phyloP scores from a whole-genome alignment of 2,888 invertebrate species.

The Perizoma flavofasciatum region DNA sequence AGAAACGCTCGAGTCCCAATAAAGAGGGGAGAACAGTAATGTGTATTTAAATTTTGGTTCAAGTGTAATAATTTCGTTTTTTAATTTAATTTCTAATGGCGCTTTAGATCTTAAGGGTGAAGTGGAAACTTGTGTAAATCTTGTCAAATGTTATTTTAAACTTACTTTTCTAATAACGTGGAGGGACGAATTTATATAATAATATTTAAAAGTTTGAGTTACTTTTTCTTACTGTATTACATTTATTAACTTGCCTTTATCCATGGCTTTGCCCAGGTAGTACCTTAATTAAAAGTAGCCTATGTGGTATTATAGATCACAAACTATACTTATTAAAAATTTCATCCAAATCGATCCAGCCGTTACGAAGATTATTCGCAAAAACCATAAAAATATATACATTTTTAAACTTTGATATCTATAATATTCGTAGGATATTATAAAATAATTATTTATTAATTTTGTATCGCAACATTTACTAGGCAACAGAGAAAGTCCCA shows the following conservation, averaged over 20 bases:
- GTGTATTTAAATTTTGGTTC: conserved; percentile 82
- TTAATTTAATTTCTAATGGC: conserved; percentile 82
- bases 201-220: conserved; percentile 26
- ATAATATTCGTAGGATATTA: too few species aligned
- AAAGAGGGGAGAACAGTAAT: conserved; percentile 80
- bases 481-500: conserved; percentile 20
- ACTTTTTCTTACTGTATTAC: not conserved
- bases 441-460: not conserved
- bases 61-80: conserved; percentile 82
- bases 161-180: conserved; percentile 29
- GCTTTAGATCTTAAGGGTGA: conserved; percentile 66
- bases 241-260: not conserved
- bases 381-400: not conserved
- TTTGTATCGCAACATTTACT: conserved; percentile 17
- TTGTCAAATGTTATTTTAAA: conserved; percentile 53
- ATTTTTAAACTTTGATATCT: too few species aligned
- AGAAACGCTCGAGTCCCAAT: conserved; percentile 78
- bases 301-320: too few species aligned
- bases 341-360: too few species aligned
- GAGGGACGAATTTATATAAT: conserved; percentile 29
- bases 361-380: not conserved
- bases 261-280: too few species aligned
- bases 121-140: conserved; percentile 55
- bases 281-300: too few species aligned
- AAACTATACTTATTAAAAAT: too few species aligned